Base-by-base conservation (phyloP, 1,140 invertebrate genomes). In the Agrilus planipennis region DNA sequence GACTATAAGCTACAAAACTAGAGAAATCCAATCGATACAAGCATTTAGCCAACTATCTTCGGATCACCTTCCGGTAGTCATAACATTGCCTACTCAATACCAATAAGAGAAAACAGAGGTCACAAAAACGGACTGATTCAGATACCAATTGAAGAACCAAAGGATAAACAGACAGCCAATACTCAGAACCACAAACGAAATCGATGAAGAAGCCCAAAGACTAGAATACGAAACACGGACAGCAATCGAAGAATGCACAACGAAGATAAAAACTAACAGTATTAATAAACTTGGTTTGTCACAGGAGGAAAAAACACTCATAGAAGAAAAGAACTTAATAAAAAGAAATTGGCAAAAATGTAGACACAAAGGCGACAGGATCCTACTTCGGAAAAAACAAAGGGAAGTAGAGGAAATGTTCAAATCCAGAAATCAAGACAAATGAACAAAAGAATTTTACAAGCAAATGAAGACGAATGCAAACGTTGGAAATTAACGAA, bases 61-160 rank as follows among this genome's bases (percentile, higher is more conserved):
- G 11, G 36, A 39, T 23, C 36, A 28, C 12, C 28, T 14, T 16
- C n/a, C 36, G 7, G 23, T 39, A 2, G 1, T 39, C 4, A 23
- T 7, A 9, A 11, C 15, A 4, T 7, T 16, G 1, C 5, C 4
- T 2, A n/a, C n/a, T n/a, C n/a, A 18, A 3, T 4, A 12, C 11
- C 22, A 23, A 11, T 25, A 10, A 2, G 2, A 2, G 2, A 25
- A 2, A 11, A 14, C 3, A 3, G 3, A 2, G 2, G 3, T 12
- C n/a, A n/a, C n/a, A n/a, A 28, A 25, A 25, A 38, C 25, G 3
- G 27, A 38, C 21, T 38, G 36, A 23, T 18, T 25, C 21, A 23
- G 18, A 15, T 38, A 25, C 11, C 9, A 18, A 2, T 38, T 16
- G 21, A 20, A 17, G n/a, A n/a, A n/a, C n/a, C n/a, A n/a, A n/a